Conservation (phyloP, 2,888 invertebrate genomes). For the Pyrocoelia pectoralis region DNA sequence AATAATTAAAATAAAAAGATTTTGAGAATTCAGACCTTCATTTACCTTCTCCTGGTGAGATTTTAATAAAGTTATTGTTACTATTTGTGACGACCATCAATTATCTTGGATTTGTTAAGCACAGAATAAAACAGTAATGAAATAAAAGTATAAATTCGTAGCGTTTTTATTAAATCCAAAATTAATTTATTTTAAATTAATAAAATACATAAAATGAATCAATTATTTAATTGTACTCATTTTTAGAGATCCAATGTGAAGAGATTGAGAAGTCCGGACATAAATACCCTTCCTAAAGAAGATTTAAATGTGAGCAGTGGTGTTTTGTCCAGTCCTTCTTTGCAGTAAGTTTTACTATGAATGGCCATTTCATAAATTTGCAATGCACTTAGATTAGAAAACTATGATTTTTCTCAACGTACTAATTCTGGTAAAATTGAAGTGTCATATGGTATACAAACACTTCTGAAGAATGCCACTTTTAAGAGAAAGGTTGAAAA, state of each 20-base stretch:
- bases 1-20: no score
- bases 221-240: not conserved
- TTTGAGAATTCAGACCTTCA: no score
- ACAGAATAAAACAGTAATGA: no score
- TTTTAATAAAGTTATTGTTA: no score
- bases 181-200: no score
- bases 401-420: slow-evolving; percentile 37
- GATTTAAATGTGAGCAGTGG: not conserved
- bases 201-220: no score
- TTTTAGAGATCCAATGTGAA: not conserved
- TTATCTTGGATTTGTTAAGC: no score
- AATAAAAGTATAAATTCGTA: no score
- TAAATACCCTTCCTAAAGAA: not conserved
- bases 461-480: slow-evolving; percentile 9
- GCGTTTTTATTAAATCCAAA: no score
- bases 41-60: no score
- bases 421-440: slow-evolving; percentile 70
- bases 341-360: not conserved
- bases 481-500: slow-evolving; percentile 15
- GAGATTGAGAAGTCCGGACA: not conserved
- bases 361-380: not conserved
- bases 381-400: slow-evolving; percentile 11
- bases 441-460: slow-evolving; percentile 42
- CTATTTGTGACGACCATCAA: no score
- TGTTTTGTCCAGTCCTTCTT: not conserved